Evolutionary conservation across 1,140 invertebrate species (phyloP).

Genomic region (Pentalonia nigronervosa): DNA sequence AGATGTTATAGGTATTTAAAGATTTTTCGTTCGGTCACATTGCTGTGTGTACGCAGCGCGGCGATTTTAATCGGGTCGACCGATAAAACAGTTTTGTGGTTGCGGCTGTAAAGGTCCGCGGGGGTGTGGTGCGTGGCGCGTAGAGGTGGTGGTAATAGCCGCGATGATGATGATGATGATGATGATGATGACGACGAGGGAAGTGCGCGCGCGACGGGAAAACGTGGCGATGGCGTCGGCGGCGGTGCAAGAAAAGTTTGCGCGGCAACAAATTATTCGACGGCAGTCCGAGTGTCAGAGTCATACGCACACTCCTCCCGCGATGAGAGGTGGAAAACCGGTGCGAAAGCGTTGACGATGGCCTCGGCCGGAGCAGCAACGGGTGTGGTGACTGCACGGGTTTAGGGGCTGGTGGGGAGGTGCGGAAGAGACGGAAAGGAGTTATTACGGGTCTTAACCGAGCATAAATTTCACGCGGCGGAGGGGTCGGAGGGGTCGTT

Average conservation of each 20-base stretch:
- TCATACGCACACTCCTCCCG: background rate
- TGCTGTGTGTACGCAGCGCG: background rate
- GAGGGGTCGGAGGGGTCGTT: conserved; percentile 13
- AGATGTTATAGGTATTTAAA: background rate
- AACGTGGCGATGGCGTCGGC: background rate
- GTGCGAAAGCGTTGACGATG: conserved; percentile 38
- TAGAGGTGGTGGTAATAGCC: background rate
- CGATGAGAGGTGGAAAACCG: background rate
- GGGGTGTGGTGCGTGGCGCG: too few relatives aligned
- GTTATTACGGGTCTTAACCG: conserved; percentile 23
- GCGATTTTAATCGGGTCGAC: background rate
- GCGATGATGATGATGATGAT: too few relatives aligned
- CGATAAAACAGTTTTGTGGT: background rate
- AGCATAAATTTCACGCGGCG: conserved; percentile 13
- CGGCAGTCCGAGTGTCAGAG: conserved; percentile 46
- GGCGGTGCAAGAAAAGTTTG: conserved; percentile 35
- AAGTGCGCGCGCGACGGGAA: background rate
- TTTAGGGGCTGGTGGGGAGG: background rate
- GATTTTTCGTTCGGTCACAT: background rate
- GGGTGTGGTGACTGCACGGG: background rate
- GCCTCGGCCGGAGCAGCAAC: background rate
- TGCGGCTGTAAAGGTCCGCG: background rate
- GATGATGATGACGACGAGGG: background rate
- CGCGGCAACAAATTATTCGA: conserved; percentile 45
- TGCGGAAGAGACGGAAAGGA: background rate